A percentile compares a stretch with the other conserved stretches of the same genome.
Evolutionary conservation across 1,140 invertebrate species (phyloP).

Genomic region (Aricia agestis): DNA sequence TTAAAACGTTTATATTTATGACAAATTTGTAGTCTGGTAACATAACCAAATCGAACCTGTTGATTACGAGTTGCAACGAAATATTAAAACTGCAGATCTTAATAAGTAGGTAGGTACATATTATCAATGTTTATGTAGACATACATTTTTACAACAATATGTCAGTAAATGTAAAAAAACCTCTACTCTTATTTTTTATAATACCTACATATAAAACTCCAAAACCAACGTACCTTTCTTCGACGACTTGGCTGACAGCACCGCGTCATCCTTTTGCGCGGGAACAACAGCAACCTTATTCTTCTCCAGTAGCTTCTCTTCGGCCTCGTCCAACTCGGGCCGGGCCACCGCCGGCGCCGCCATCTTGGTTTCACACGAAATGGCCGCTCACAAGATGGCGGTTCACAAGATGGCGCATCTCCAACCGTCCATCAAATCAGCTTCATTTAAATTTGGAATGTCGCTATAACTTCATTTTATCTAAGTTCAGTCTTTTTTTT

Average conservation of each 20-base stretch:
- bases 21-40: too few relatives aligned
- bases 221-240: conserved; percentile 49
- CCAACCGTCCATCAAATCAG: conserved; percentile 18
- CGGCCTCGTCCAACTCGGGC: conserved; percentile 45
- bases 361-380: conserved; percentile 45
- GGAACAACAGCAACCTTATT: conserved; percentile 40
- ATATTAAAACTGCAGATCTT: too few relatives aligned
- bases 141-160: too few relatives aligned
- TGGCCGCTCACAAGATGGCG: conserved; percentile 41
- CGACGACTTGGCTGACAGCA: conserved; percentile 49
- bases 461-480: conserved; percentile 46
- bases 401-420: conserved; percentile 39
- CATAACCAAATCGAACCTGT: too few relatives aligned
- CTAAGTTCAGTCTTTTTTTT: conserved; percentile 25
- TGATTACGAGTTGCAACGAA: too few relatives aligned
- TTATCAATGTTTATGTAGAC: too few relatives aligned
- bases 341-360: conserved; percentile 40
- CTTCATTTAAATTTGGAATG: conserved; percentile 41
- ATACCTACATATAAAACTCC: too few relatives aligned
- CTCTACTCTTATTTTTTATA: too few relatives aligned
- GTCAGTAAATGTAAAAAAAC: too few relatives aligned
- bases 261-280: conserved; percentile 34
- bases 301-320: conserved; percentile 48
- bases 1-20: too few relatives aligned
- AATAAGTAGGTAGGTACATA: too few relatives aligned